Evolutionary conservation across 2,797 vertebrate species (phyloP).

Genomic region (Lepilemur ruficaudatus): DNA sequence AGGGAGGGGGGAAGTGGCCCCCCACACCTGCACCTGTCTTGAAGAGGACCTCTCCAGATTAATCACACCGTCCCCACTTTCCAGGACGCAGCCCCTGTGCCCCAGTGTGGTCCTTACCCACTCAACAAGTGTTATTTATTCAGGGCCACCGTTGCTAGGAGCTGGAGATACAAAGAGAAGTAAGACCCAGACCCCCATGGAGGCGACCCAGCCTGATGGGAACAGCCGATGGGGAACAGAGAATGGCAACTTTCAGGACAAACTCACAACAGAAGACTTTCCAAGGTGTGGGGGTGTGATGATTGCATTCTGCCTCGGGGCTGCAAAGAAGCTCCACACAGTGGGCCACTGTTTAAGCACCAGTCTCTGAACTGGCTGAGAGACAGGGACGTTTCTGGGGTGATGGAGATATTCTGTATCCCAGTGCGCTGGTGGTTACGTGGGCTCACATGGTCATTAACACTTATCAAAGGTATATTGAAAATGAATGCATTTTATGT

Average conservation of each 20-base stretch:
- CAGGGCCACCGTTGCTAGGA: not conserved
- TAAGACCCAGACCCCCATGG: not conserved
- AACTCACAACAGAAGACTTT: not conserved
- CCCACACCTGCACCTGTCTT: not conserved
- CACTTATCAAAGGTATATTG: not conserved
- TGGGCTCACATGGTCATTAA: rapidly evolving
- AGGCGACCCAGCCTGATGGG: not conserved
- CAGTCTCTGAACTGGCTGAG: not conserved
- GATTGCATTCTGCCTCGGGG: not conserved
- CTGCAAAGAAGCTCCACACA: not conserved
- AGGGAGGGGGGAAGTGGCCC: not conserved
- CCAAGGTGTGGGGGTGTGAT: not conserved
- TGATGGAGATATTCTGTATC: not conserved
- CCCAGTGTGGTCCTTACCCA: not conserved
- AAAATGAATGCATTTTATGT: not conserved
- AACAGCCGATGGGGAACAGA: not conserved
- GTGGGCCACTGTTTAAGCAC: not conserved
- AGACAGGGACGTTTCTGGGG: not conserved
- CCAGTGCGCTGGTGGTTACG: not conserved
- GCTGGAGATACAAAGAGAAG: not conserved
- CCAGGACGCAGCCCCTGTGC: not conserved
- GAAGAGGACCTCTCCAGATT: not conserved
- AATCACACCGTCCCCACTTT: not conserved
- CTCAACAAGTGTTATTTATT: not conserved
- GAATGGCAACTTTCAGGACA: not conserved